A percentile compares a stretch with the other conserved stretches of the same genome.
Evolutionary conservation across 2,797 vertebrate species (phyloP).

Genomic region (Bradypodion ventrale): DNA sequence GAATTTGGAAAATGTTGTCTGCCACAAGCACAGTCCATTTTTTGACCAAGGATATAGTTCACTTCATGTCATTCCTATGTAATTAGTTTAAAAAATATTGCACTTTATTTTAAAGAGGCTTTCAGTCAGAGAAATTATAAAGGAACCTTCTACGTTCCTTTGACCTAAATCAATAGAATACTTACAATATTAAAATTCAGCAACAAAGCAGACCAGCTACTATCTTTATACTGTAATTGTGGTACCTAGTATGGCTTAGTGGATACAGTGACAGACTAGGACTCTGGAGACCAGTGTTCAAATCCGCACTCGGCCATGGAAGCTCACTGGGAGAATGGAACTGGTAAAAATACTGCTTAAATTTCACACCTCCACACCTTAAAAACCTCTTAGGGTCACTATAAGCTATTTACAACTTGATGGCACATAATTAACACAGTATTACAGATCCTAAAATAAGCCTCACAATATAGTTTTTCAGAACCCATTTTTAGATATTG

Average conservation of each 20-base stretch:
- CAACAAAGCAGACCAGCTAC: not conserved
- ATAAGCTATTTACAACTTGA: too few species aligned
- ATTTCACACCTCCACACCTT: too few species aligned
- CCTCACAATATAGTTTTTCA: slow-evolving; percentile 7
- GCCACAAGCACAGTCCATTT: too few species aligned
- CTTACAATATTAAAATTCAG: not conserved
- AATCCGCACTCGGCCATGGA: too few species aligned
- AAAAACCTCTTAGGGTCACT: too few species aligned
- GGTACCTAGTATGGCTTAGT: too few species aligned
- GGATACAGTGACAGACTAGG: too few species aligned
- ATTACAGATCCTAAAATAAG: not conserved
- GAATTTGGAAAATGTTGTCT: too few species aligned
- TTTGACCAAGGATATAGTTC: not conserved
- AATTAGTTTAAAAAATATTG: not conserved
- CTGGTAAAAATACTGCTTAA: too few species aligned
- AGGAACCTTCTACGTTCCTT: not conserved
- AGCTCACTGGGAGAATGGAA: too few species aligned
- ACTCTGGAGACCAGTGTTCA: too few species aligned
- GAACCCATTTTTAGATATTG: slow-evolving; percentile 23
- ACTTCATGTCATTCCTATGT: not conserved
- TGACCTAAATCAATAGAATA: not conserved
- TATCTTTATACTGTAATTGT: not conserved
- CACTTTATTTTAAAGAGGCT: not conserved
- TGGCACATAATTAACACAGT: too few species aligned
- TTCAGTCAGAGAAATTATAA: not conserved